Evolutionary conservation across 2,888 invertebrate species (phyloP).

Genomic region (Sisyra nigra): DNA sequence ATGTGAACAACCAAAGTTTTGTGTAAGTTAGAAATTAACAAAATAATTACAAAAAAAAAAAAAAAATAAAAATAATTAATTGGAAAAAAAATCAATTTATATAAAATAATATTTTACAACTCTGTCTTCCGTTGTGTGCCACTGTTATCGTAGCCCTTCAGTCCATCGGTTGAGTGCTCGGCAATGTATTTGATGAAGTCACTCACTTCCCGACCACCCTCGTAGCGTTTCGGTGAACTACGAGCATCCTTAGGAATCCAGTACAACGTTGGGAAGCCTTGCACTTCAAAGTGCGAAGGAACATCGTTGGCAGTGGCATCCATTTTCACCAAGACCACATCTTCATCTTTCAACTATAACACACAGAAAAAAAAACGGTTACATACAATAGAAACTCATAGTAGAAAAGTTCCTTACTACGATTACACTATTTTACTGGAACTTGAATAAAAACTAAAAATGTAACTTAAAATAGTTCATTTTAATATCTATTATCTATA

Average conservation of each 20-base stretch:
- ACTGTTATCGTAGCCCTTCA: slow-evolving; percentile 74
- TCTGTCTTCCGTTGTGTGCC: slow-evolving; percentile 55
- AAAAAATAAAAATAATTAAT: too few relatives aligned
- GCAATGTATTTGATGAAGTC: slow-evolving; percentile 93
- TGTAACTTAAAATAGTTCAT: background rate
- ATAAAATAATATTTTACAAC: slow-evolving; percentile 28
- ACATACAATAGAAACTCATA: too few relatives aligned
- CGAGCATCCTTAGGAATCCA: slow-evolving; percentile 81
- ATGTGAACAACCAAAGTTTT: too few relatives aligned
- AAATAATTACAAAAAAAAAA: too few relatives aligned
- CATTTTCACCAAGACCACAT: slow-evolving; percentile 88
- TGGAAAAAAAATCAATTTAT: too few relatives aligned
- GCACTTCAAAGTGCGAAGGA: slow-evolving; percentile 75
- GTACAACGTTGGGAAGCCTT: slow-evolving; percentile 95
- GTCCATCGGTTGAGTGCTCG: slow-evolving; percentile 73
- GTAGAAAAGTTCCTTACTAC: too few relatives aligned
- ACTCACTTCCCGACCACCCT: slow-evolving; percentile 83
- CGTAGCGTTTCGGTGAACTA: slow-evolving; percentile 66
- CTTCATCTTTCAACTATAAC: slow-evolving; percentile 70
- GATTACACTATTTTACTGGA: too few relatives aligned
- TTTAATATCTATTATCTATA: background rate
- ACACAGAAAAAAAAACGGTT: slow-evolving; percentile 17
- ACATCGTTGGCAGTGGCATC: slow-evolving; percentile 99
- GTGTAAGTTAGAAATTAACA: too few relatives aligned
- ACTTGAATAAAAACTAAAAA: background rate